A percentile compares a stretch with the other conserved stretches of the same genome.
Conservation (phyloP, 1,140 invertebrate species). For the Limonius californicus region DNA sequence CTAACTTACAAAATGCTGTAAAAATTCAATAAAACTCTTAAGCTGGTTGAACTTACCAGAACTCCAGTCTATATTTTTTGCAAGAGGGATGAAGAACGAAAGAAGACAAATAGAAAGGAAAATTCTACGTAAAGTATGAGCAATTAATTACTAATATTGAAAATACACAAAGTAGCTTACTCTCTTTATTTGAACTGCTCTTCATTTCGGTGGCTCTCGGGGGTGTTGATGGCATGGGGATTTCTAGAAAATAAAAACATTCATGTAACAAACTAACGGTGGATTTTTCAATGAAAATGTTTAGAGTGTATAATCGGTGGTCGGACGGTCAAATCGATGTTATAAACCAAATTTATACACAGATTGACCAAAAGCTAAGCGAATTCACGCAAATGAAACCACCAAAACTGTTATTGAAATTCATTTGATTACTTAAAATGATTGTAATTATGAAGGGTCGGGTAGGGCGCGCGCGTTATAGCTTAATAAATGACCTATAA, state of each 20-base stretch:
- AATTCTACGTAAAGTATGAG: too few relatives aligned
- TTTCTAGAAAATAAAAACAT: slow-evolving; percentile 53
- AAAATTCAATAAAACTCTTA: too few relatives aligned
- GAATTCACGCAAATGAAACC: slow-evolving; percentile 3
- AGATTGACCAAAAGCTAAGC: background rate
- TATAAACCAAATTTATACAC: slow-evolving; percentile 1
- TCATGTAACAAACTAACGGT: background rate
- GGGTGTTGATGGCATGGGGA: slow-evolving; percentile 61
- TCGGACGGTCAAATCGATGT: background rate
- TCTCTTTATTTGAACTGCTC: slow-evolving; percentile 61
- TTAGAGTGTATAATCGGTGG: too few relatives aligned
- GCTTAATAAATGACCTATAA: slow-evolving; percentile 7
- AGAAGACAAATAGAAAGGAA: too few relatives aligned
- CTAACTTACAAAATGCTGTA: too few relatives aligned
- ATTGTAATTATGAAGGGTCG: slow-evolving; percentile 11
- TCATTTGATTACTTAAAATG: slow-evolving; percentile 12
- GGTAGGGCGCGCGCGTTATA: background rate
- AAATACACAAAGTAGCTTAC: slow-evolving; percentile 48
- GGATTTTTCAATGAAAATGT: too few relatives aligned
- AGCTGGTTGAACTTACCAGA: too few relatives aligned
- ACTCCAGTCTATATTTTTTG: too few relatives aligned
- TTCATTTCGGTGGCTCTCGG: slow-evolving; percentile 64
- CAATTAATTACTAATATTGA: too few relatives aligned
- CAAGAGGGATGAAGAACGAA: too few relatives aligned
- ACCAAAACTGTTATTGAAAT: slow-evolving; percentile 5